Conservation (phyloP, 1,140 invertebrate genomes). For the Linepithema humile region DNA sequence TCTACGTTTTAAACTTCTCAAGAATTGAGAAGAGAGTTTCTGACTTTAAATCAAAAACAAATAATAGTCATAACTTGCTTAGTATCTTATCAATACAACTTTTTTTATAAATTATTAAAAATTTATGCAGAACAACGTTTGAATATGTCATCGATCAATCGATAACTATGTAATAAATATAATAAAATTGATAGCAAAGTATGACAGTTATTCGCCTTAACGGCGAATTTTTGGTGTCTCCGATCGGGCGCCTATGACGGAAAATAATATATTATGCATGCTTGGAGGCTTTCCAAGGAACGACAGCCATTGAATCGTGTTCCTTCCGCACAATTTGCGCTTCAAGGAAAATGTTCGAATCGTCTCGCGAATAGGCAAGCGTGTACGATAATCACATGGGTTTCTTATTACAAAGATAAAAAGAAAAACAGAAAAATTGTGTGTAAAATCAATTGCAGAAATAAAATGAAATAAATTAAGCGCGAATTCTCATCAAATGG, state of each 20-base stretch:
- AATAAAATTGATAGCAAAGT: not conserved
- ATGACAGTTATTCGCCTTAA: not conserved
- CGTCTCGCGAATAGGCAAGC: not conserved
- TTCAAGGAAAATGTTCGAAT: not conserved
- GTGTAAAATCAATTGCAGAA: not conserved
- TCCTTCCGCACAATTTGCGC: slow-evolving; percentile 36
- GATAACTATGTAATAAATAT: not conserved
- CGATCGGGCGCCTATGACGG: slow-evolving; percentile 12
- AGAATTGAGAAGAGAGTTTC: not conserved
- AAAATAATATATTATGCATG: slow-evolving; percentile 62
- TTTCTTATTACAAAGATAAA: not conserved
- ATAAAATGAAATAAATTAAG: not conserved
- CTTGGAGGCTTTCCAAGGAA: slow-evolving; percentile 61
- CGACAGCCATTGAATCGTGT: slow-evolving; percentile 18
- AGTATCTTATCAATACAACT: not conserved
- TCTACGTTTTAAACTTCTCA: not conserved
- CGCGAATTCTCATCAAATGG: not conserved
- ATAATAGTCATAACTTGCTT: not conserved
- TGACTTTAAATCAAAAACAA: not conserved
- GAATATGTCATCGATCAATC: not conserved
- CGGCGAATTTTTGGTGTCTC: slow-evolving; percentile 3
- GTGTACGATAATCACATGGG: not conserved
- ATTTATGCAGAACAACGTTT: not conserved
- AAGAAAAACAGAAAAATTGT: not conserved
- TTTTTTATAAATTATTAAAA: not conserved